phyloP scores from a whole-genome alignment of 2,888 invertebrate genomes.

The Caenorhabditis sinica region DNA sequence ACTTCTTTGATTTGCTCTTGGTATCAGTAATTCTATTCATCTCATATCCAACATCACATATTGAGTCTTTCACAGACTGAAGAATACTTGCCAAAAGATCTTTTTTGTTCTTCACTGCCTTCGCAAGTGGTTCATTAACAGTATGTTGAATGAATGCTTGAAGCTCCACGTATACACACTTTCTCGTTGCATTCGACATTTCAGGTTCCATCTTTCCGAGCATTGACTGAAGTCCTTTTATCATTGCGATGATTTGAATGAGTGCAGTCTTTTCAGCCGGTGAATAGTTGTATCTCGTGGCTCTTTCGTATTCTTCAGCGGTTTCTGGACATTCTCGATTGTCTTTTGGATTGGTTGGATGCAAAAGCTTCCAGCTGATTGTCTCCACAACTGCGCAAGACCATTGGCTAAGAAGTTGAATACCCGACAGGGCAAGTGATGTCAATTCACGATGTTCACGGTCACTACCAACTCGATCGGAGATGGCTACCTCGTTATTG shows the following conservation, averaged over 20 bases:
- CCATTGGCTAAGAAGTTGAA: constrained; percentile 95
- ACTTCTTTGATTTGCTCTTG: constrained; percentile 84
- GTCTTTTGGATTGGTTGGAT: constrained; percentile 97
- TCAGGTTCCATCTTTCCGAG: constrained; percentile 98
- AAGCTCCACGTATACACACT: constrained; percentile 94
- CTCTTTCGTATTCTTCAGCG: constrained; percentile 98
- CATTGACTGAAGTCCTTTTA: constrained; percentile 96
- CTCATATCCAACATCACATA: constrained; percentile 89
- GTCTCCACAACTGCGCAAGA: constrained; percentile 92
- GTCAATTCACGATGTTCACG: constrained; percentile 93
- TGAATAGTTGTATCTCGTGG: constrained; percentile 93
- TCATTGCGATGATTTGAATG: constrained; percentile 94
- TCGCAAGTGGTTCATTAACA: constrained; percentile 93
- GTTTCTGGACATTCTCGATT: constrained; percentile 93
- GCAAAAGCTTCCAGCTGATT: constrained; percentile 93
- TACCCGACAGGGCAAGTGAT: constrained; percentile 93
- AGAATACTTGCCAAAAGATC: constrained; percentile 94
- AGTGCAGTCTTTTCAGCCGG: constrained; percentile 97
- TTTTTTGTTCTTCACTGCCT: constrained; percentile 97
- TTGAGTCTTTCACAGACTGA: constrained; percentile 96
- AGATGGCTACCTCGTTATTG: constrained; percentile 87
- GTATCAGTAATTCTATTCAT: constrained; percentile 41
- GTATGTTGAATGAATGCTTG: constrained; percentile 95
- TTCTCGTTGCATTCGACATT: constrained; percentile 91
- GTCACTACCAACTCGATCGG: constrained; percentile 88